Conservation (phyloP, 1,140 invertebrate genomes). For the Thalassaphorura encarpata region DNA sequence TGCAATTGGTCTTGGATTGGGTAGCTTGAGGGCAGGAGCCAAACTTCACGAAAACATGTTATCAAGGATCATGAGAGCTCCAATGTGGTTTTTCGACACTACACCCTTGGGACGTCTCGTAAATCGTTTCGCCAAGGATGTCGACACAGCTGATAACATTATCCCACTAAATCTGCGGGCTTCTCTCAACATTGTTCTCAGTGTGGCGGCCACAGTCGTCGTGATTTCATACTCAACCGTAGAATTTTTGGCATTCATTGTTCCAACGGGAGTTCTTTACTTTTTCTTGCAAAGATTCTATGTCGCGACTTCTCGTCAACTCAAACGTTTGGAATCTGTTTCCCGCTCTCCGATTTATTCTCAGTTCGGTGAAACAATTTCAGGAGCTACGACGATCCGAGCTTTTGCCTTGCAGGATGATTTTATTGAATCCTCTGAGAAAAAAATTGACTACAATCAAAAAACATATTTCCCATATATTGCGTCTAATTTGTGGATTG, state of each 20-base stretch:
- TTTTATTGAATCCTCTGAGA: slow-evolving; percentile 36
- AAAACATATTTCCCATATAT: neutral
- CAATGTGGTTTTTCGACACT: slow-evolving; percentile 63
- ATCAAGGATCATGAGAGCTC: slow-evolving; percentile 50
- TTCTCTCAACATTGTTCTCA: slow-evolving; percentile 36
- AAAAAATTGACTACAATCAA: slow-evolving; percentile 37
- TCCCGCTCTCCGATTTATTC: slow-evolving; percentile 52
- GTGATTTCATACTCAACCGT: slow-evolving; percentile 45
- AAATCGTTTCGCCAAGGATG: slow-evolving; percentile 76
- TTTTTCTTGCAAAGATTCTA: slow-evolving; percentile 47
- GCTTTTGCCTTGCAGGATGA: slow-evolving; percentile 26
- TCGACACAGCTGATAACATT: slow-evolving; percentile 44
- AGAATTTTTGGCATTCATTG: slow-evolving; percentile 42
- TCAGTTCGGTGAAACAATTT: slow-evolving; percentile 50
- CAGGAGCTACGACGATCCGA: slow-evolving; percentile 34
- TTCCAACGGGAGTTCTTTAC: slow-evolving; percentile 48
- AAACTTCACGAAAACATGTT: slow-evolving; percentile 55
- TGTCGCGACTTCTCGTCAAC: slow-evolving; percentile 49
- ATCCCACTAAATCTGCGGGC: slow-evolving; percentile 35
- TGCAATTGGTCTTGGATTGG: slow-evolving; percentile 36
- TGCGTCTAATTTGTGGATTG: slow-evolving; percentile 36
- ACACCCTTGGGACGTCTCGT: slow-evolving; percentile 74
- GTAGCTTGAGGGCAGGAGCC: slow-evolving; percentile 54
- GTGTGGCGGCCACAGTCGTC: slow-evolving; percentile 42
- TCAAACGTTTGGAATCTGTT: slow-evolving; percentile 52